Base-by-base conservation (phyloP, 1,140 invertebrate species). In the Sesamia nonagrioides region DNA sequence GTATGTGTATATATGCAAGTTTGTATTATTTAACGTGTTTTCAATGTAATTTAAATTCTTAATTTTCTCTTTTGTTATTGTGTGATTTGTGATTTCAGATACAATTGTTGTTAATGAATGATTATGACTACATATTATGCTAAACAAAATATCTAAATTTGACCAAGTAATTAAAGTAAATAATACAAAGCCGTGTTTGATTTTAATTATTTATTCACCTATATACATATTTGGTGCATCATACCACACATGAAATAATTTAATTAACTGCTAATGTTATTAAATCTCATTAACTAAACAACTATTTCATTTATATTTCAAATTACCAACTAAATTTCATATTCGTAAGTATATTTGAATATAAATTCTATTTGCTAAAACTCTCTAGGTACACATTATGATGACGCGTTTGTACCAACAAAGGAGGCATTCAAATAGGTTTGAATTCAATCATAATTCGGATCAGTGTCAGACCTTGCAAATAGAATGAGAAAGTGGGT, bases 381-480 rank as follows among this genome's bases (percentile, higher is more conserved):
- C 54, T 54, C 48, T 50, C 17, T 9, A 6, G 27, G 37, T 9
- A 40, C 11, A 73, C 40, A 73, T 58, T 60, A 73, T 73, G 71
- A 60, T 56, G 54, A 40, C 54, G 52, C 72, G 52, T 79, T 79
- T 75, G 17, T 42, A n/a, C 33, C 71, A 75, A 75, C 61, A 79
- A 79, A 66, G 72, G 72, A 17, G 13, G 17, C 56, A 76, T 63
- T 63, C 40, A 76, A 61, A 63, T 76, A 76, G 58, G 74, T 74
- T 56, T 68, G 54, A 45, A 52, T 77, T 79, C 77, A 77, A 82
- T 82, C 77, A 82, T 82, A 82, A 82, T 82, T 79, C 73, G 77
- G 77, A 82, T 79, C 81, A 82, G 73, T 78, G 77, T 79, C 68
- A 73, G 77, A 60, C 45, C 60, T 56, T 73, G 61, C 73, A 79